phyloP scores from a whole-genome alignment of 1,140 invertebrate genomes.

The Nomia melanderi region DNA sequence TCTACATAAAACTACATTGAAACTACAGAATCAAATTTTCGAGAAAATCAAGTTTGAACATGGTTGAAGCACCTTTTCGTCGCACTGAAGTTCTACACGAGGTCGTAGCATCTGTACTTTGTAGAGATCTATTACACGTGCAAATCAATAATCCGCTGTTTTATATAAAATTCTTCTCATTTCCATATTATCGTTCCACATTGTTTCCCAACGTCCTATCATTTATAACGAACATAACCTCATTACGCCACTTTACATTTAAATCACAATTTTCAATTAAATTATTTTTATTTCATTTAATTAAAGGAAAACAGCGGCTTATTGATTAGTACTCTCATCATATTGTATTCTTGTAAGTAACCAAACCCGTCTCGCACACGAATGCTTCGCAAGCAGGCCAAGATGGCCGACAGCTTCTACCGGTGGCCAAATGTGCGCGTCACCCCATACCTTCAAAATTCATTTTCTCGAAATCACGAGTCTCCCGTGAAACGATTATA shows the following conservation, averaged over 20 bases:
- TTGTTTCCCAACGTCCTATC: not conserved
- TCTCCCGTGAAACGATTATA: too few relatives aligned
- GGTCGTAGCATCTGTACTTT: not conserved
- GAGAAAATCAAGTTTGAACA: constrained; percentile 1
- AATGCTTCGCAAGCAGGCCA: not conserved
- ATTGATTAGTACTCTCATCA: not conserved
- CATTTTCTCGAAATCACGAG: too few relatives aligned
- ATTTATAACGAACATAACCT: too few relatives aligned
- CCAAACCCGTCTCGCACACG: not conserved
- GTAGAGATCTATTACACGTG: not conserved
- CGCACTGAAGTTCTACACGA: not conserved
- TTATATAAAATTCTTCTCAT: not conserved
- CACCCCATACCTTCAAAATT: too few relatives aligned
- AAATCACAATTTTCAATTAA: too few relatives aligned
- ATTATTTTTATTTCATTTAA: too few relatives aligned
- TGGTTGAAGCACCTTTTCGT: not conserved
- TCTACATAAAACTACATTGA: not conserved
- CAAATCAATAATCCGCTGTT: not conserved
- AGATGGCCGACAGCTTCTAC: not conserved
- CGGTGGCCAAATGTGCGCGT: not conserved
- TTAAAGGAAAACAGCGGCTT: too few relatives aligned
- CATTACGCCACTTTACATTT: too few relatives aligned
- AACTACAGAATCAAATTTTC: not conserved
- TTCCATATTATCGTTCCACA: not conserved
- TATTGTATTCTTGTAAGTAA: not conserved